A percentile compares a stretch with the other conserved stretches of the same genome.
Evolutionary conservation across 2,797 vertebrate genomes (phyloP).

Genomic region (Catamblyrhynchus diadema): DNA sequence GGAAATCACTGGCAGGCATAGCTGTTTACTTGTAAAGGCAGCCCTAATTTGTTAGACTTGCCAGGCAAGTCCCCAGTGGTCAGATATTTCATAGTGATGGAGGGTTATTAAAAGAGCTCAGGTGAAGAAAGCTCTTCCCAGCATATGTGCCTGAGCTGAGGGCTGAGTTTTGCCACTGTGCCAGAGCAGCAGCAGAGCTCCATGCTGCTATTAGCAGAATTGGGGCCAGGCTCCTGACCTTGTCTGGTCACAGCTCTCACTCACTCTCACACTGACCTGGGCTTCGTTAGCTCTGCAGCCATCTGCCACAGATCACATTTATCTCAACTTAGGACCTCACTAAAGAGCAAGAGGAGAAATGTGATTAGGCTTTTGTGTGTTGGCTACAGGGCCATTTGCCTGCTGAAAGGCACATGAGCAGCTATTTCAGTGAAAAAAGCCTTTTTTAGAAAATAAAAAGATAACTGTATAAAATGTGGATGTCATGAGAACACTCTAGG

Average conservation of each 20-base stretch:
- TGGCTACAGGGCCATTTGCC: not conserved
- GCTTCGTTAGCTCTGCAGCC: slow-evolving; percentile 23
- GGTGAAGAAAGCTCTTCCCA: slow-evolving; percentile 46
- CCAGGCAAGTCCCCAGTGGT: slow-evolving; percentile 61
- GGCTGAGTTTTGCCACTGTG: not conserved
- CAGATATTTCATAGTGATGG: slow-evolving; percentile 56
- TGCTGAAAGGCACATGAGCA: not conserved
- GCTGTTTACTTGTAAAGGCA: slow-evolving; percentile 68
- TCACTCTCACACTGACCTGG: not conserved
- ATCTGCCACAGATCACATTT: slow-evolving; percentile 37
- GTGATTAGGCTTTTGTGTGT: not conserved
- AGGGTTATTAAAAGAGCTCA: slow-evolving; percentile 57
- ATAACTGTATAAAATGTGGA: not conserved
- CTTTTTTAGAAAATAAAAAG: not conserved
- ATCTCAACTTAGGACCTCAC: not conserved
- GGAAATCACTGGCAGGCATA: slow-evolving; percentile 63
- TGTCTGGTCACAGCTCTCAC: not conserved
- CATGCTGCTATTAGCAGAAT: not conserved
- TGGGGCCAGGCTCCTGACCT: slow-evolving; percentile 26
- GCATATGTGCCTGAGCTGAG: slow-evolving; percentile 11
- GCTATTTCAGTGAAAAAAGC: not conserved
- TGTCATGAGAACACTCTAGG: not conserved
- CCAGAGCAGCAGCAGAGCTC: slow-evolving; percentile 35
- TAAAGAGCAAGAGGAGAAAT: not conserved
- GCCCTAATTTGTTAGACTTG: slow-evolving; percentile 67